Evolutionary conservation across 1,140 invertebrate species (phyloP).

Genomic region (Temnothorax nylanderi): DNA sequence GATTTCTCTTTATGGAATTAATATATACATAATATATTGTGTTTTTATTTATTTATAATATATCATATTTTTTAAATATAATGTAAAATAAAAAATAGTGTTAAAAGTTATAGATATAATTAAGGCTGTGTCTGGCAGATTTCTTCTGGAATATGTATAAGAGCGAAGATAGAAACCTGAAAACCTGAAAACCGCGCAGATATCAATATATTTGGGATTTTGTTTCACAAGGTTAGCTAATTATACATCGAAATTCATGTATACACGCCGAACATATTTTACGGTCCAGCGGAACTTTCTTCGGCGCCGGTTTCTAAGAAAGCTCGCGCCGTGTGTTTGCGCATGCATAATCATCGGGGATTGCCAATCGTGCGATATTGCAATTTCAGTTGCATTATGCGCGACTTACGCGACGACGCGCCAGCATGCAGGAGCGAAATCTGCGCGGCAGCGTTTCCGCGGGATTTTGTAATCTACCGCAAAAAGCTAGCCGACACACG

Average conservation of each 20-base stretch:
- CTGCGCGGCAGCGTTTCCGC: not conserved
- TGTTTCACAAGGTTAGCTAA: not conserved
- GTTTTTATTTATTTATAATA: no score
- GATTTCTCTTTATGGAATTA: not conserved
- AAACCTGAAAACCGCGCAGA: not conserved
- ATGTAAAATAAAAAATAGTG: not conserved
- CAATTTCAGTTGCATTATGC: not conserved
- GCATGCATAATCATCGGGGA: conserved; percentile 11
- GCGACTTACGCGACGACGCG: not conserved
- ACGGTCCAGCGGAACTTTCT: conserved; percentile 36
- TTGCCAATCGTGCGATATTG: conserved; percentile 17
- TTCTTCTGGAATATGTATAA: not conserved
- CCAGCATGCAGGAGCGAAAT: not conserved
- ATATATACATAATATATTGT: not conserved
- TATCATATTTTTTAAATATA: not conserved
- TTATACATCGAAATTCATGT: conserved; percentile 33
- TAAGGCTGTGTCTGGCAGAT: not conserved
- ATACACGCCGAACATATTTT: conserved; percentile 11
- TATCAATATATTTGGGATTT: not conserved
- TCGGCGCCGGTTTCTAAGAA: conserved; percentile 21
- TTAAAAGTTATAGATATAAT: not conserved
- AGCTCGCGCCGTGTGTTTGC: conserved; percentile 5
- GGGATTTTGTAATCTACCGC: conserved; percentile 66
- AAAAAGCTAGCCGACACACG: conserved; percentile 46
- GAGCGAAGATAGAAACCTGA: not conserved